Evolutionary conservation across 2,113 vertebrate genomes (phyloP).

Genomic region (Oreochromis tanganicae): DNA sequence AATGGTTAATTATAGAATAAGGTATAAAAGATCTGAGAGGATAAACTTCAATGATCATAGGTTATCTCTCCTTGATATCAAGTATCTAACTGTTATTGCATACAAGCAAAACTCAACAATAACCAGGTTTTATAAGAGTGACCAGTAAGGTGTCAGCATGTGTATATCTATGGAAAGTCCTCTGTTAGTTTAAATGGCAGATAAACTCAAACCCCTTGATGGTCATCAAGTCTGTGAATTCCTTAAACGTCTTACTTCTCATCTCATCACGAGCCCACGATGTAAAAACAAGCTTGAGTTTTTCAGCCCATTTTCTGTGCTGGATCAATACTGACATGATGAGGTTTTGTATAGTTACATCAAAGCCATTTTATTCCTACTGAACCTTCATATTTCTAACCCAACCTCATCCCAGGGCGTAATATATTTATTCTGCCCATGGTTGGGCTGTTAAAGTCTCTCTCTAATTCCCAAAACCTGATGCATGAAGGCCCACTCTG

Average conservation of each 20-base stretch:
- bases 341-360: background rate
- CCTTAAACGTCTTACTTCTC: background rate
- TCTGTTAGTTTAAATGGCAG: background rate
- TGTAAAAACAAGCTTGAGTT: background rate
- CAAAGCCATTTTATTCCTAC: background rate
- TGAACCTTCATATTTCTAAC: background rate
- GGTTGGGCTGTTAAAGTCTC: background rate
- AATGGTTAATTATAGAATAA: background rate
- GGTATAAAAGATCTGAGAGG: background rate
- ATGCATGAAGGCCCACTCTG: background rate
- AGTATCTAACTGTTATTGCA: background rate
- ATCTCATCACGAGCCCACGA: background rate
- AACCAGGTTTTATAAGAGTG: background rate
- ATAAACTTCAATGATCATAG: background rate
- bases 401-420: background rate
- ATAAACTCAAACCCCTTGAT: background rate
- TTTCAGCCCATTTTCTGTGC: background rate
- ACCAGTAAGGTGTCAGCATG: accelerated
- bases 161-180: background rate
- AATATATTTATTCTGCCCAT: background rate
- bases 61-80: background rate
- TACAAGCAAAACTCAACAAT: background rate
- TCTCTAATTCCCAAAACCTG: background rate
- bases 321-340: background rate
- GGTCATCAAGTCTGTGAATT: background rate